Evolutionary conservation across 2,888 invertebrate genomes (phyloP).

Genomic region (Theretra japonica): DNA sequence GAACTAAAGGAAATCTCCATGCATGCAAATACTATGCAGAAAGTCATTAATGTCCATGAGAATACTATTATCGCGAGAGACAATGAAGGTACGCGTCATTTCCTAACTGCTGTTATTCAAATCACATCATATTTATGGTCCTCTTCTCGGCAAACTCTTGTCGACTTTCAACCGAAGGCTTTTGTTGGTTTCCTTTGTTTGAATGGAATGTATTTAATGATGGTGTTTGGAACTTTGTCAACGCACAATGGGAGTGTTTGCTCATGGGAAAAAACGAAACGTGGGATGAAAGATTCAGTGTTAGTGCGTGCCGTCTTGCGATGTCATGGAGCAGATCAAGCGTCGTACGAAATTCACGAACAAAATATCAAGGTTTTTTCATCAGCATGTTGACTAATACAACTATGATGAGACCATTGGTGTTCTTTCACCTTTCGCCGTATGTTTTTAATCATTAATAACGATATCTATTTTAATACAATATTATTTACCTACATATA

Average conservation of each 20-base stretch:
- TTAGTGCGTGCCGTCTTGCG: too few species aligned
- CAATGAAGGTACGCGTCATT: not conserved
- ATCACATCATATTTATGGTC: slow-evolving; percentile 11
- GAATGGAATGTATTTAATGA: not conserved
- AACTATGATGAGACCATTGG: too few species aligned
- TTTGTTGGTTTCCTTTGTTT: not conserved
- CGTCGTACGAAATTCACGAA: too few species aligned
- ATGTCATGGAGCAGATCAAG: too few species aligned
- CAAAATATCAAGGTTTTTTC: too few species aligned
- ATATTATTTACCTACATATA: too few species aligned
- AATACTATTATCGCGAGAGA: not conserved
- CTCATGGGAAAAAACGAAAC: not conserved
- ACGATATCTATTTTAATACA: too few species aligned
- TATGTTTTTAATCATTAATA: too few species aligned
- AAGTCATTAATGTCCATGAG: slow-evolving; percentile 10
- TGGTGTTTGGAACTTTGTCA: slow-evolving; percentile 3
- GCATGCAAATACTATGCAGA: slow-evolving; percentile 1
- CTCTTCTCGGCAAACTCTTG: not conserved
- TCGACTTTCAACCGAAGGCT: not conserved
- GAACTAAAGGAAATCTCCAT: slow-evolving; percentile 5
- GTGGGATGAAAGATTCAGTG: not conserved
- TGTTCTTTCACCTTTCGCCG: too few species aligned
- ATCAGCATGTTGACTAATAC: too few species aligned
- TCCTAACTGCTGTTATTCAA: not conserved
- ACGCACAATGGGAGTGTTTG: not conserved